Base-by-base conservation (phyloP, 2,888 invertebrate species). In the Tetheella fluctuosa region DNA sequence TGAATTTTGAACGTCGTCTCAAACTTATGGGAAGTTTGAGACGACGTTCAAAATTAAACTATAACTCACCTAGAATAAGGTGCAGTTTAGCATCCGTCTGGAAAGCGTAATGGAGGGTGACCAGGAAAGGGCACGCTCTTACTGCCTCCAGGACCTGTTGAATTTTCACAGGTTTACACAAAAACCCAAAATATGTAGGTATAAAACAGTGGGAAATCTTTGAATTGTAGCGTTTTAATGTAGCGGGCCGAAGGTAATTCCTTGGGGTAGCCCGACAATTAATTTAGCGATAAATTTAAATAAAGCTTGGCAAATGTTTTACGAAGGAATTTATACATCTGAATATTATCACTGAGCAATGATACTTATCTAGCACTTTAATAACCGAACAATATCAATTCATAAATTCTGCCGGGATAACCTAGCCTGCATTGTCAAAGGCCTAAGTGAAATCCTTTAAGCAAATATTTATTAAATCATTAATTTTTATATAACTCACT, bases 51-150 rank as follows among this genome's bases (percentile, higher is more conserved):
- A 64, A 69, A 70, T 59, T 63, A 15, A 59, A 63, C 64, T 65
- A 20, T 20, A 63, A 93, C 96, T 95, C 91, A 99, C 99, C 99
- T 84, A 99, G 95, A 76, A 99, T 98, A 74, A 99, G 96, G 93
- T 99, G 98, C 71, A 99, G 95, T 92, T 99, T 99, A 59, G 98
- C 96, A 81, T 99, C 98, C 10, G 99, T 98, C 93, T 99, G 99
- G 94, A 99, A 99, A 84, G 99, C 99, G 91, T 99, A 99, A 91
- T 98, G 98, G 71, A 99, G 95, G 48, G 98, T 98, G 76, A 99
- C 99, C 71, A 99, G 95, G 93, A 99, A 99, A 59, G 99, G 99
- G 81, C 98, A 97, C 85, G 97, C 97, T 70, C 98, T 95, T 65
- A 99, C 97, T 58, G 98, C 97, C 90, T 99, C 99, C 72, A 99